Evolutionary conservation across 2,888 invertebrate genomes (phyloP).

Genomic region (Holacanthella duospinosa): DNA sequence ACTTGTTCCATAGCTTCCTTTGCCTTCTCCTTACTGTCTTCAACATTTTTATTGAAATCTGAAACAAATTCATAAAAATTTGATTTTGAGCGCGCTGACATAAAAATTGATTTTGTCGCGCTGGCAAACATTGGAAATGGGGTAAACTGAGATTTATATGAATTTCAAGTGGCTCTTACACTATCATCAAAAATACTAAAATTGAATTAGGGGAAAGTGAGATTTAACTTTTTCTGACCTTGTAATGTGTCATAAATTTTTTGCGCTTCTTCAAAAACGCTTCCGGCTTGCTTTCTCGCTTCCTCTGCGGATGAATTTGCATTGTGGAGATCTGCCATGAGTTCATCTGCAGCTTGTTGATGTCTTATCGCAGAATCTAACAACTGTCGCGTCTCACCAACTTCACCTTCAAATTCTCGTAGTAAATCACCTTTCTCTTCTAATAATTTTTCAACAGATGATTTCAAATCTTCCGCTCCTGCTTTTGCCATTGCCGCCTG

Average conservation of each 20-base stretch:
- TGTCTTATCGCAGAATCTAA: constrained; percentile 52
- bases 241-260: constrained; percentile 64
- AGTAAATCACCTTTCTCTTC: constrained; percentile 44
- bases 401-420: constrained; percentile 56
- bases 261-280: constrained; percentile 65
- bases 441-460: constrained; percentile 14
- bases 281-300: constrained; percentile 74
- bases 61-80: constrained; percentile 27
- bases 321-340: constrained; percentile 66
- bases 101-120: constrained; percentile 3
- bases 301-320: constrained; percentile 64
- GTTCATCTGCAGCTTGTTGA: constrained; percentile 66
- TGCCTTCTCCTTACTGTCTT: constrained; percentile 70
- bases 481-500: constrained; percentile 58
- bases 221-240: too few species aligned
- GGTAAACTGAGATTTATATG: too few species aligned
- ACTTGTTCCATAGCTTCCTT: constrained; percentile 63
- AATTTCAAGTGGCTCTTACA: too few species aligned
- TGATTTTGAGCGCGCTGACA: background rate
- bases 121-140: too few species aligned
- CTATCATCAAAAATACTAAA: constrained; percentile 12
- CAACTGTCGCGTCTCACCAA: constrained; percentile 43
- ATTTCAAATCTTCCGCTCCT: constrained; percentile 47
- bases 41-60: constrained; percentile 84
- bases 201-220: too few species aligned